A percentile compares a stretch with the other conserved stretches of the same genome.
These are phyloP conservation scores for Tyrannus savana DNA, from an alignment of 2,113 vertebrate species.

Conservation along the genomic window DNA sequence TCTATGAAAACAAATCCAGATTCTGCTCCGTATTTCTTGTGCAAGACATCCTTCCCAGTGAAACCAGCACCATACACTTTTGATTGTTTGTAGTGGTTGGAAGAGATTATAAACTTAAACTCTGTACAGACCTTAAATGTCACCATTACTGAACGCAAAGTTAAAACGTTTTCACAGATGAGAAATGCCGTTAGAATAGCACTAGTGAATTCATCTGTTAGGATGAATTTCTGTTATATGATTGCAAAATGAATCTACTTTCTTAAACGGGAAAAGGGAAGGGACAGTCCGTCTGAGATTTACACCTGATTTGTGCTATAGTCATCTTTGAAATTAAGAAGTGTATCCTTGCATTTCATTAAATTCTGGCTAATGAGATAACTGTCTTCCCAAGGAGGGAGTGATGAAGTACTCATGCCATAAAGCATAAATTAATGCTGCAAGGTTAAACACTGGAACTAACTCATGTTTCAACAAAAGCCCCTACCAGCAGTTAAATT, in stretches of 20 bases:
- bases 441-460: slow-evolving; percentile 99
- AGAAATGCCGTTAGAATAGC: slow-evolving; percentile 53
- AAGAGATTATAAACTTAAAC: slow-evolving; percentile 47
- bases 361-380: slow-evolving; percentile 98
- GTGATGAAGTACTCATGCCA: slow-evolving; percentile 95
- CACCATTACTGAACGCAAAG: slow-evolving; percentile 55
- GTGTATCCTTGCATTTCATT: slow-evolving; percentile 99
- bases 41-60: not conserved
- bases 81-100: slow-evolving; percentile 5
- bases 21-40: not conserved
- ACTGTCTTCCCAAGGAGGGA: slow-evolving; percentile 96
- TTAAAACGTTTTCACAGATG: slow-evolving; percentile 63
- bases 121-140: slow-evolving; percentile 52
- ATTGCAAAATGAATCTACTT: slow-evolving; percentile 61
- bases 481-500: slow-evolving; percentile 98
- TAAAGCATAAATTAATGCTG: slow-evolving; percentile 98
- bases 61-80: slow-evolving; percentile 45
- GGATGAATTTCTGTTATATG: slow-evolving; percentile 67
- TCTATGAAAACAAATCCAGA: not conserved
- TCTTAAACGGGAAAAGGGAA: slow-evolving; percentile 57
- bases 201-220: slow-evolving; percentile 30
- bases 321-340: slow-evolving; percentile 97
- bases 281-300: slow-evolving; percentile 85
- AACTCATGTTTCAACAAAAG: slow-evolving; percentile 99
- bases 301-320: slow-evolving; percentile 95